Evolutionary conservation across 2,797 vertebrate species (phyloP).

Genomic region (Cossypha niveicapilla): DNA sequence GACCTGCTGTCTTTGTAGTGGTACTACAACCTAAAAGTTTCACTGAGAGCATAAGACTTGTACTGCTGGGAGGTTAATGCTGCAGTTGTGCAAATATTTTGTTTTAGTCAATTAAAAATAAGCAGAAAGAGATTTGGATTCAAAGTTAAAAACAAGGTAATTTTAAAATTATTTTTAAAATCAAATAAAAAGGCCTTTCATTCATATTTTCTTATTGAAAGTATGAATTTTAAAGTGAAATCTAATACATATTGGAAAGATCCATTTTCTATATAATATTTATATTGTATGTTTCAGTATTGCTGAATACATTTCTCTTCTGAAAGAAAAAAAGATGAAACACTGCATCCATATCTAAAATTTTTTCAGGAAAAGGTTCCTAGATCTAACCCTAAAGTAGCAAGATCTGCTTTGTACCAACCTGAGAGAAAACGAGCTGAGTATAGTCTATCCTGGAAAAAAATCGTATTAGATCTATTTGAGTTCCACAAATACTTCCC

Average conservation of each 20-base stretch:
- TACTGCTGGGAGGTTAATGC: background rate
- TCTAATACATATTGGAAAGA: background rate
- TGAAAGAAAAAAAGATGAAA: background rate
- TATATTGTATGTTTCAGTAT: background rate
- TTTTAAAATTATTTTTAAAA: background rate
- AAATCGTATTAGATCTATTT: background rate
- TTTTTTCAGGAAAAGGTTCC: background rate
- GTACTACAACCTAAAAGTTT: background rate
- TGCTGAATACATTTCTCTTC: background rate
- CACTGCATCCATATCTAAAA: background rate
- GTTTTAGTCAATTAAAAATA: background rate
- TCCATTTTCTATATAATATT: background rate
- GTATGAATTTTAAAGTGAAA: background rate
- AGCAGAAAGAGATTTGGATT: background rate
- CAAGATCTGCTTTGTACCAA: background rate
- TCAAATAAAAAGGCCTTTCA: background rate
- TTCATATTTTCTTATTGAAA: background rate
- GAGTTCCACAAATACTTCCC: background rate
- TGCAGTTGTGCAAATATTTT: background rate
- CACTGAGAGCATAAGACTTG: background rate
- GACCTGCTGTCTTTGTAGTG: background rate
- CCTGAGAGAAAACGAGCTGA: background rate
- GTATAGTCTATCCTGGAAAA: background rate
- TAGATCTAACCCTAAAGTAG: background rate
- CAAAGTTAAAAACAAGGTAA: background rate